Evolutionary conservation across 2,797 vertebrate species (phyloP), one percentile per base, ranked within the genome.

Genomic region (Gadopsis marmoratus): DNA sequence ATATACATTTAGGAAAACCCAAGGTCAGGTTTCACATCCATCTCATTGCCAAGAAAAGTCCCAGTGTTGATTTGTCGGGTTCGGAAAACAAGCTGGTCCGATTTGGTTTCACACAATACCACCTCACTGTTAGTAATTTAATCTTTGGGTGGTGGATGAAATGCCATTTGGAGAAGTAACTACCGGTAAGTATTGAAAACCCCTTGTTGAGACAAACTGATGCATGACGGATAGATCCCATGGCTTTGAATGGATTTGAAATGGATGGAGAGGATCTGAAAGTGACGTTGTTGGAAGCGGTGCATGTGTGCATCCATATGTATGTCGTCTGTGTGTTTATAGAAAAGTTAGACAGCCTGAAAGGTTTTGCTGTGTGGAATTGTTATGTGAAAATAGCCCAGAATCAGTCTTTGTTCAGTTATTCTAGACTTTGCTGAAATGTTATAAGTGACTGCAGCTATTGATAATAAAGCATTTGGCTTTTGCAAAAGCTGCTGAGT

Each of bases 401-500:
- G 7, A 45, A 41, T 39, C 5, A 31, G 54, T 41, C 41, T 73
- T 35, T 59, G 63, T 53, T 58, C 17, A 11, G 50, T 59, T 51
- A 16, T 53, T 62, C 7, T 31, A 54, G 58, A 71, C 63, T 53
- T 19, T 47, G 71, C 45, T 71, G 39, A 74, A 39, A 60, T 45
- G 16, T 48, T 60, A 43, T 72, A 63, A 50, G 79, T 79, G 11
- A 55, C 47, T 9, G 41, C 9, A 53, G 21, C 77, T 71, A 62
- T 37, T 76, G 59, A 23, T 66, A 56, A 79, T 68, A 31, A 74
- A 48, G 48, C 37, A 63, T 59, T 39, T 69, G 47, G 53, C 54
- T 55, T 50, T 68, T 35, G 39, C 48, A 17, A 48, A 43, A 64
- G 77, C 63, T 76, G 70, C 63, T 31, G 72, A 79, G 73, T 77